These are phyloP conservation scores for Actinia equina DNA, from an alignment of 64 coral and sea anemone species.

Conservation along the genomic window DNA sequence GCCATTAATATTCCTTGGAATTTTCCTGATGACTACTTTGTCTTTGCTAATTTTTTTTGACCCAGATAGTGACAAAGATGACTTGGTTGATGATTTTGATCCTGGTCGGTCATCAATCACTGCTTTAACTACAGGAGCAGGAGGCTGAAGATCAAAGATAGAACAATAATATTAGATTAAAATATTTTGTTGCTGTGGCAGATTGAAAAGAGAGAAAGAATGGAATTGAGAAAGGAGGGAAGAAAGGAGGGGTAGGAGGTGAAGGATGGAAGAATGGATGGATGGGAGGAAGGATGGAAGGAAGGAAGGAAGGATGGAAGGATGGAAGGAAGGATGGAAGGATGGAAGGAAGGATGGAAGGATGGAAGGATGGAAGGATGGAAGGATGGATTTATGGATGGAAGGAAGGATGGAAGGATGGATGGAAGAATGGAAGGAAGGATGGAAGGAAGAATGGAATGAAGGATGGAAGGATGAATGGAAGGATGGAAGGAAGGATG, in stretches of 20 bases:
- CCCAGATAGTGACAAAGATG: constrained; percentile 50
- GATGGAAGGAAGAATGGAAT: no score
- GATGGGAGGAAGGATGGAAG: no score
- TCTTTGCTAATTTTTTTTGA: constrained; percentile 49
- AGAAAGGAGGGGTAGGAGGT: no score
- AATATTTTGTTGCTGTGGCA: background rate
- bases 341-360: background rate
- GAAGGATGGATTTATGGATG: no score
- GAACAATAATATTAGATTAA: background rate
- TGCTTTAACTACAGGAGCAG: constrained; percentile 77
- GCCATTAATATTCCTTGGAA: background rate
- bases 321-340: no score
- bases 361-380: background rate
- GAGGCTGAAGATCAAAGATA: constrained; percentile 45
- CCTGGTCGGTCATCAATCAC: constrained; percentile 57
- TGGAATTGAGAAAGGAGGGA: no score
- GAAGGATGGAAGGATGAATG: background rate
- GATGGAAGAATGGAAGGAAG: no score
- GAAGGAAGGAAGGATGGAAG: no score
- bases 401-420: no score
- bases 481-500: background rate
- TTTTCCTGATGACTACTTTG: constrained; percentile 22
- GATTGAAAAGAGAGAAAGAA: background rate
- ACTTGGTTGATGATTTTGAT: constrained; percentile 44
- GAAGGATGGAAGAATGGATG: no score